Percentiles rank a stretch among this genome's conserved stretches.
These are phyloP conservation scores for Caradrina kadenii DNA, from an alignment of 2,888 invertebrate species.

Conservation along the genomic window DNA sequence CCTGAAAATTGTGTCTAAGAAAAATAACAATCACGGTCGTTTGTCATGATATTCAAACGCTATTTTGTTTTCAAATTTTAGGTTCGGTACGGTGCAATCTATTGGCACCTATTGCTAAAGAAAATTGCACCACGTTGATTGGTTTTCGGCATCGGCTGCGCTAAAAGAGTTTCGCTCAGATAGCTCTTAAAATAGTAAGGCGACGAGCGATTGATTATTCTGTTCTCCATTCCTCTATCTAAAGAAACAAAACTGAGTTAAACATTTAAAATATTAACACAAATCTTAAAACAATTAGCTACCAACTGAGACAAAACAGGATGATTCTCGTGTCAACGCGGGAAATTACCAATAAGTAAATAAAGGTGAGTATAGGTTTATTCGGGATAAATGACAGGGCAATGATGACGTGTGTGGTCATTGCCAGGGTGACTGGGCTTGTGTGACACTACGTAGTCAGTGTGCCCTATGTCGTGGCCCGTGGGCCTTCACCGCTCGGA, in stretches of 20 bases:
- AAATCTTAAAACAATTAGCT: constrained; percentile 7
- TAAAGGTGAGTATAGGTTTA: constrained; percentile 18
- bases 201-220: constrained; percentile 24
- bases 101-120: neutral
- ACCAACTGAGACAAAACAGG: constrained; percentile 6
- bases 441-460: constrained; percentile 25
- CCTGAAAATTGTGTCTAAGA: neutral
- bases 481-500: constrained; percentile 25
- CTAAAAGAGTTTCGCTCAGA: constrained; percentile 1
- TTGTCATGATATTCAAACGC: neutral
- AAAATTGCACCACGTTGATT: constrained; percentile 5
- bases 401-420: constrained; percentile 36
- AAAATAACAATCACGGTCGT: neutral
- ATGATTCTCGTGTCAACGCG: neutral
- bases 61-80: neutral
- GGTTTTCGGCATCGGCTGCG: neutral
- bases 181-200: constrained; percentile 10
- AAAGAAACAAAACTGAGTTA: constrained; percentile 14
- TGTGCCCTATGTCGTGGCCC: constrained; percentile 20
- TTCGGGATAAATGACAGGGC: constrained; percentile 21
- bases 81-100: neutral
- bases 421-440: constrained; percentile 32
- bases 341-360: constrained; percentile 28
- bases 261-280: constrained; percentile 5
- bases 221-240: constrained; percentile 1